Evolutionary conservation across 2,888 invertebrate genomes (phyloP).

Genomic region (Lepidonotus clava): DNA sequence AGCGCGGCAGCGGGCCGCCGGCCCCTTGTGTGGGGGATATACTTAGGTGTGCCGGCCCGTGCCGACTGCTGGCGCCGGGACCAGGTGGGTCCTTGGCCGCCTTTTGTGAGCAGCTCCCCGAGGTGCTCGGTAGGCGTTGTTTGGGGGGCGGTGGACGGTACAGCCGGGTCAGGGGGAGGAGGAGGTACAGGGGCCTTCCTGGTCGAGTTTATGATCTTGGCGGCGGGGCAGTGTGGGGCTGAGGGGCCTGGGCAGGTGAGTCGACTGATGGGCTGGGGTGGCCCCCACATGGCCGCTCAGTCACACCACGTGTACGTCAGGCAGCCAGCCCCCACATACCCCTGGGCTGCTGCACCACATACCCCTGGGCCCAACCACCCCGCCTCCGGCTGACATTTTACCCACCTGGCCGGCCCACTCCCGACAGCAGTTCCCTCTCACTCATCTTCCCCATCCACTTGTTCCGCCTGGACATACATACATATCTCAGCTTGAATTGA

Average conservation of each 20-base stretch:
- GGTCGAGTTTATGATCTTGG: too few species aligned
- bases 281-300: background rate
- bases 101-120: background rate
- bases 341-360: background rate
- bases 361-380: background rate
- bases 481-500: too few species aligned
- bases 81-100: background rate
- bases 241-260: too few species aligned
- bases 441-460: too few species aligned
- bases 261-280: background rate
- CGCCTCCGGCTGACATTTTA: background rate
- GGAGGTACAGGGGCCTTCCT: too few species aligned
- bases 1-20: background rate
- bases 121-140: background rate
- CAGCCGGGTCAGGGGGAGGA: background rate
- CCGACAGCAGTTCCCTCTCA: background rate
- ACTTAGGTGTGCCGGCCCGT: background rate
- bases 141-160: background rate
- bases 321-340: background rate
- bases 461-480: too few species aligned
- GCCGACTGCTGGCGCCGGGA: background rate
- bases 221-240: too few species aligned
- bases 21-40: background rate
- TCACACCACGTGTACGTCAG: background rate
- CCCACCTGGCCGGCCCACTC: slow-evolving; percentile 2